phyloP scores from a whole-genome alignment of 2,888 invertebrate species.

The Caenorhabditis japonica region DNA sequence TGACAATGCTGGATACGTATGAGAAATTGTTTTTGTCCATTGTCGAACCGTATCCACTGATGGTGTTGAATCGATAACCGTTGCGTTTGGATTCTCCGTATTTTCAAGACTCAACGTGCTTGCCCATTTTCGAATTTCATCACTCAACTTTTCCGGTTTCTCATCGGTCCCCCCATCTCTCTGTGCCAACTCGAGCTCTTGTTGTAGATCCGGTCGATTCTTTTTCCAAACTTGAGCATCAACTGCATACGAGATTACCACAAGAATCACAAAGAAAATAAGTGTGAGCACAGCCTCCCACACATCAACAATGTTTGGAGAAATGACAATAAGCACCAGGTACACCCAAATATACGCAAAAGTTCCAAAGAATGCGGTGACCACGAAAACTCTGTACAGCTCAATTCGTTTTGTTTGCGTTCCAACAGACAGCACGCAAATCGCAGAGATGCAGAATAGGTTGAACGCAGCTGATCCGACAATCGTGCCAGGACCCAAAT shows the following conservation, averaged over 20 bases:
- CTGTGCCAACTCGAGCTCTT: slow-evolving; percentile 50
- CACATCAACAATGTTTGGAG: slow-evolving; percentile 63
- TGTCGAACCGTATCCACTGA: slow-evolving; percentile 43
- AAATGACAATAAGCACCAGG: slow-evolving; percentile 72
- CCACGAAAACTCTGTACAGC: slow-evolving; percentile 77
- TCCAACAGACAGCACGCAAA: slow-evolving; percentile 79
- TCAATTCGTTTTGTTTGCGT: slow-evolving; percentile 60
- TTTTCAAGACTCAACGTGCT: slow-evolving; percentile 32
- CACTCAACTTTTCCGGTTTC: slow-evolving; percentile 38
- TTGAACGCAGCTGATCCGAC: slow-evolving; percentile 83
- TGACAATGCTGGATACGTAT: slow-evolving; percentile 62
- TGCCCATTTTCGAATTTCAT: slow-evolving; percentile 55
- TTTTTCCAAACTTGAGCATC: slow-evolving; percentile 78
- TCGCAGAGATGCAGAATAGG: slow-evolving; percentile 80
- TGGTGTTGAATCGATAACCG: slow-evolving; percentile 51
- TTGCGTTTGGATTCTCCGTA: slow-evolving; percentile 17
- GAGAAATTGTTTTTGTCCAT: slow-evolving; percentile 59
- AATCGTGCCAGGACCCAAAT: slow-evolving; percentile 81
- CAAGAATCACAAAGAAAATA: slow-evolving; percentile 81
- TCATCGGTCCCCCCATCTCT: slow-evolving; percentile 30
- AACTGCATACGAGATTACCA: slow-evolving; percentile 80
- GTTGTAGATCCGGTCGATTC: slow-evolving; percentile 34
- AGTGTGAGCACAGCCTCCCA: slow-evolving; percentile 82
- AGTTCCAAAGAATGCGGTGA: slow-evolving; percentile 78
- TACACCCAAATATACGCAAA: slow-evolving; percentile 82